Conservation (phyloP, 2,113 vertebrate species). For the Cnemophilus loriae region DNA sequence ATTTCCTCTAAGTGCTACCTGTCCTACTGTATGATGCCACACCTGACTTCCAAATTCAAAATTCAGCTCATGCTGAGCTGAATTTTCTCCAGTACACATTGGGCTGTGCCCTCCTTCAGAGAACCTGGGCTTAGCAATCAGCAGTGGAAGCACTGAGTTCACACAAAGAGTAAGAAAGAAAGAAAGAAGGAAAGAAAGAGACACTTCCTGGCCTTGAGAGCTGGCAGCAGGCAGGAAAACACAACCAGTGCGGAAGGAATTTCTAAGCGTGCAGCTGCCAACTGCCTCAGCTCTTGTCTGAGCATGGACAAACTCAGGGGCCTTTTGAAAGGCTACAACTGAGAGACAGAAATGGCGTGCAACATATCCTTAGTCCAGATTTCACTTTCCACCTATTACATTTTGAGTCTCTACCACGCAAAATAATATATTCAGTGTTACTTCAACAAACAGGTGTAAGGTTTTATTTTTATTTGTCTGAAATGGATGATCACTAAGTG, state of each 20-base stretch:
- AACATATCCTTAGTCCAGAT: background rate
- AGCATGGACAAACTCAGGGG: background rate
- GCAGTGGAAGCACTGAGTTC: background rate
- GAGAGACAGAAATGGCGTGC: background rate
- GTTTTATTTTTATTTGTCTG: background rate
- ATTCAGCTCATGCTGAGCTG: background rate
- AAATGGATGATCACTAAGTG: background rate
- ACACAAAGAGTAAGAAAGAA: background rate
- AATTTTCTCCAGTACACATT: background rate
- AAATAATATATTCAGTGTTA: background rate
- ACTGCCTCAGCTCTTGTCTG: background rate
- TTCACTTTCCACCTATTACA: background rate
- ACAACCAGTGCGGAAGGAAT: background rate
- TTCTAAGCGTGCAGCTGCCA: background rate
- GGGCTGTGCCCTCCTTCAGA: background rate
- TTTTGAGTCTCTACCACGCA: background rate
- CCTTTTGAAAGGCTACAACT: background rate
- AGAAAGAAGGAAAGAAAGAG: background rate
- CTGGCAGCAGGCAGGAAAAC: background rate
- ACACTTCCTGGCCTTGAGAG: background rate
- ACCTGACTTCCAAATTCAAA: background rate
- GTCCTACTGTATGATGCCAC: rapidly evolving
- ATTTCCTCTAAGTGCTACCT: background rate
- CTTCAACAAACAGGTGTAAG: background rate
- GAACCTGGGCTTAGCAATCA: background rate